phyloP scores from a whole-genome alignment of 1,140 invertebrate species.

The Chrysomallon squamiferum region DNA sequence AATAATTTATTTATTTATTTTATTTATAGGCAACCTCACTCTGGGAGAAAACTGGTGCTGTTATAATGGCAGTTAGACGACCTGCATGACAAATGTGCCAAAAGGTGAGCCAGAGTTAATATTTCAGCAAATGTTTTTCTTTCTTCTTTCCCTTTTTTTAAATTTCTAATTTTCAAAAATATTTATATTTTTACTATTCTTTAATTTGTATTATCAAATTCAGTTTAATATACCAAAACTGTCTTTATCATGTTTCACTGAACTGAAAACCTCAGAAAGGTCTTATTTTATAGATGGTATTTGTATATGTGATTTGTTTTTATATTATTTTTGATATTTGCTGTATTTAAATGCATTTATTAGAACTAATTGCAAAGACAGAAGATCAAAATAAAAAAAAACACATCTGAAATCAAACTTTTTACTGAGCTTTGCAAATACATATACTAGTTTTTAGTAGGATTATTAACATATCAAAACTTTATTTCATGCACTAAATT shows the following conservation, averaged over 20 bases:
- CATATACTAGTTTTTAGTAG: too few species aligned
- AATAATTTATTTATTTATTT: too few species aligned
- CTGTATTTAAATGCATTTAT: too few species aligned
- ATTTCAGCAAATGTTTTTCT: background rate
- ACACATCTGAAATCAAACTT: too few species aligned
- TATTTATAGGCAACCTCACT: slow-evolving; percentile 49
- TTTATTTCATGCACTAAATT: too few species aligned
- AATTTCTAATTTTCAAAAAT: background rate
- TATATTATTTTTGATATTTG: too few species aligned
- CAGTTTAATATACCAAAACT: background rate
- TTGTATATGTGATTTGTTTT: too few species aligned
- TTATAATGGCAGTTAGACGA: slow-evolving; percentile 57
- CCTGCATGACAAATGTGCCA: slow-evolving; percentile 59
- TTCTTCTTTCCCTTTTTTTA: background rate
- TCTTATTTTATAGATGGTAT: too few species aligned
- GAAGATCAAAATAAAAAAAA: too few species aligned
- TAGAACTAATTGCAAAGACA: too few species aligned
- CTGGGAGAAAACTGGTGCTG: slow-evolving; percentile 54
- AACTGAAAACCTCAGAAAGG: background rate
- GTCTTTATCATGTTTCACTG: background rate
- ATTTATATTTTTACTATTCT: background rate
- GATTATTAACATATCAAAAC: too few species aligned
- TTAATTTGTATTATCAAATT: background rate
- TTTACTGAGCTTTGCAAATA: too few species aligned
- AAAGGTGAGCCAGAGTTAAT: slow-evolving; percentile 40